These are phyloP conservation scores for Stigmatopora nigra DNA, from an alignment of 2,113 vertebrate species.

Conservation along the genomic window DNA sequence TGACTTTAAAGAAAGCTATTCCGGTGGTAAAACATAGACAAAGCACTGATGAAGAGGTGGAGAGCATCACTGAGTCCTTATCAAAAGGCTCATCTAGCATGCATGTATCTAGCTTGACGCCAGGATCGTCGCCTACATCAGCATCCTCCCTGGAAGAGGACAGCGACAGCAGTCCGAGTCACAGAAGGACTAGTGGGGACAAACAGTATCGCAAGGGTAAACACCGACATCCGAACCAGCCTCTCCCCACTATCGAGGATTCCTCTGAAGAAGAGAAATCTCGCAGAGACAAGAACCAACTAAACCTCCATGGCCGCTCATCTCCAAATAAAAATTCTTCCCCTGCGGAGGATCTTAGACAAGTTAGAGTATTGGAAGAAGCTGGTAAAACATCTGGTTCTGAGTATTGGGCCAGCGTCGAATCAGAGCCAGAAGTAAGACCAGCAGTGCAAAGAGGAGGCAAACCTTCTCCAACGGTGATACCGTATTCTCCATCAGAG, in stretches of 20 bases:
- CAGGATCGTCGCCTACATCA: slow-evolving; percentile 90
- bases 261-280: slow-evolving; percentile 92
- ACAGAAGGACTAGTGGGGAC: slow-evolving; percentile 79
- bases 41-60: slow-evolving; percentile 83
- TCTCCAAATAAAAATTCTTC: slow-evolving; percentile 79
- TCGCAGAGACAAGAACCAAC: slow-evolving; percentile 80
- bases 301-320: slow-evolving; percentile 71
- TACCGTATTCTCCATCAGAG: slow-evolving; percentile 75
- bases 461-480: slow-evolving; percentile 74
- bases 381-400: slow-evolving; percentile 80
- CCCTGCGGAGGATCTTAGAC: slow-evolving; percentile 79
- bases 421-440: slow-evolving; percentile 75
- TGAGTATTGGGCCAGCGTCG: slow-evolving; percentile 85
- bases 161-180: slow-evolving; percentile 91
- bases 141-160: slow-evolving; percentile 96
- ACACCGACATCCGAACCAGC: slow-evolving; percentile 80
- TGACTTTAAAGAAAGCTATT: slow-evolving; percentile 52
- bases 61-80: slow-evolving; percentile 89
- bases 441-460: slow-evolving; percentile 58
- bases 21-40: slow-evolving; percentile 68
- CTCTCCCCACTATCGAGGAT: slow-evolving; percentile 87
- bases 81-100: slow-evolving; percentile 94
- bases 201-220: slow-evolving; percentile 88
- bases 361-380: slow-evolving; percentile 78
- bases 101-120: slow-evolving; percentile 89